phyloP scores from a whole-genome alignment of 2,113 vertebrate genomes.

The Murina feae region DNA sequence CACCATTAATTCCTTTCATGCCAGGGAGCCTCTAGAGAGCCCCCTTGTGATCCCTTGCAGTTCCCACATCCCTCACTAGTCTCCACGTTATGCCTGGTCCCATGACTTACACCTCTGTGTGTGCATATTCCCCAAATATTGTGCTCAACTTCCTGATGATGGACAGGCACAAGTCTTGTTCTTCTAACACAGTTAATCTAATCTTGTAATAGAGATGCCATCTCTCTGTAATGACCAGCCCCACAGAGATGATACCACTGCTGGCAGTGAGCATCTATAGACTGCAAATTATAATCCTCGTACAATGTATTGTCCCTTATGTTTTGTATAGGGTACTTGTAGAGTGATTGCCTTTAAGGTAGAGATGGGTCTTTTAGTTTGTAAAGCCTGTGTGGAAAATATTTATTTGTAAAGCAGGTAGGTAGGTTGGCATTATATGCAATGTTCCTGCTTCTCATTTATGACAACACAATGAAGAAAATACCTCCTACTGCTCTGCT shows the following conservation, averaged over 20 bases:
- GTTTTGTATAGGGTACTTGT: neutral
- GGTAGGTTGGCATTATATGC: neutral
- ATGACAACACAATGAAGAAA: neutral
- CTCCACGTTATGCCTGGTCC: neutral
- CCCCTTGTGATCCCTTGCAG: neutral
- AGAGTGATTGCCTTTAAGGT: neutral
- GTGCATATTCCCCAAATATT: neutral
- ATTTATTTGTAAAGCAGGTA: neutral
- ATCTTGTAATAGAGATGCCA: neutral
- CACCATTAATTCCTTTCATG: neutral
- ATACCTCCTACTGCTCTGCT: conserved; percentile 26
- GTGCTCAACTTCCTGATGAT: neutral
- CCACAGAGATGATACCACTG: fast-evolving
- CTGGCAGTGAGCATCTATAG: neutral
- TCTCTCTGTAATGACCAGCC: neutral
- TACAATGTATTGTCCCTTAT: neutral
- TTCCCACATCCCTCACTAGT: neutral
- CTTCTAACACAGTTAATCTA: neutral
- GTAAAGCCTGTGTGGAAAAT: conserved; percentile 12
- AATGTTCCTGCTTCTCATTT: neutral
- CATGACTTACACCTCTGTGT: neutral
- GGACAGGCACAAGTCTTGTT: neutral
- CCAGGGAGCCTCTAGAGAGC: neutral
- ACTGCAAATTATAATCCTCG: neutral
- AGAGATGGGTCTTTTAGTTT: neutral